A percentile compares a stretch with the other conserved stretches of the same genome.
Conservation (phyloP, 2,888 invertebrate genomes). For the Steromphala cineraria region DNA sequence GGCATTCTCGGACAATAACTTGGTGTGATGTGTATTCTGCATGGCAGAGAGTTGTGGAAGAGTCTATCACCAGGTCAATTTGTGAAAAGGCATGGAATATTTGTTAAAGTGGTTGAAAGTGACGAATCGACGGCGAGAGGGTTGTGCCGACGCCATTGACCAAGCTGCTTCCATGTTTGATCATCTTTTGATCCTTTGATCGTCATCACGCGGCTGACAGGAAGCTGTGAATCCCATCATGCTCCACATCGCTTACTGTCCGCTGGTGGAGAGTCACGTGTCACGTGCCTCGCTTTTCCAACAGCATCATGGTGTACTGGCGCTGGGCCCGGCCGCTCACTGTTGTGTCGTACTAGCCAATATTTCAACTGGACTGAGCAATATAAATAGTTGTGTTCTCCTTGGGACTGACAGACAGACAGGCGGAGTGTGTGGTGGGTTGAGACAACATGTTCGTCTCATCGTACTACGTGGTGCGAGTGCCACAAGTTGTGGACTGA, state of each 20-base stretch:
- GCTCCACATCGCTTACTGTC: neutral
- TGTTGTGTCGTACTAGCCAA: slow-evolving; percentile 7
- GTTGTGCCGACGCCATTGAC: neutral
- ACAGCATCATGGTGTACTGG: neutral
- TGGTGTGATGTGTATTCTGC: neutral
- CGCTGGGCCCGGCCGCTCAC: neutral
- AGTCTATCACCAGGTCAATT: neutral
- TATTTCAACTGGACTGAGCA: slow-evolving; percentile 21
- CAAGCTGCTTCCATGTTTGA: slow-evolving; percentile 16
- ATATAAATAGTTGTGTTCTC: slow-evolving; percentile 12
- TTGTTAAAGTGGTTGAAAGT: slow-evolving; percentile 13
- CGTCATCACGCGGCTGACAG: too few species aligned
- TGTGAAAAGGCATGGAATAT: neutral
- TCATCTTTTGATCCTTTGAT: neutral
- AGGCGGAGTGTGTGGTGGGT: too few species aligned
- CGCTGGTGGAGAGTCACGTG: neutral
- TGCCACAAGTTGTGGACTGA: too few species aligned
- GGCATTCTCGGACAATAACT: neutral
- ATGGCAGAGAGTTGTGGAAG: neutral
- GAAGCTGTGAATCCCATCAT: neutral
- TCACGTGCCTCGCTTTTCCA: too few species aligned
- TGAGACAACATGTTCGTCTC: too few species aligned
- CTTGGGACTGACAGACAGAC: neutral
- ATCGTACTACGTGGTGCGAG: too few species aligned
- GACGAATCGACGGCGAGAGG: neutral